Evolutionary conservation across 2,888 invertebrate genomes (phyloP).

Genomic region (Lasioglossum pauxillum): DNA sequence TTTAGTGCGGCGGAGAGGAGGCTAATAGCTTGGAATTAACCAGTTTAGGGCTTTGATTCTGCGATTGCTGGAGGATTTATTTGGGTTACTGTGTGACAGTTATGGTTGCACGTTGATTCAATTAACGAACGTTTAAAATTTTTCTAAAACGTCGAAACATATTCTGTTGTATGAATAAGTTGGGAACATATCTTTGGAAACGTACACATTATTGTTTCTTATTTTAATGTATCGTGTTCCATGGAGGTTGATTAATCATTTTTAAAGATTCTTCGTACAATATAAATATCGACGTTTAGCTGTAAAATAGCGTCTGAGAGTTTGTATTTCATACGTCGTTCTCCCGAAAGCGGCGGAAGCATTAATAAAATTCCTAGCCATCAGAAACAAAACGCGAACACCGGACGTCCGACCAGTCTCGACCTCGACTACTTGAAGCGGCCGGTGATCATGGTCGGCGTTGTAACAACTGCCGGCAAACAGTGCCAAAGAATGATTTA

Average conservation of each 20-base stretch:
- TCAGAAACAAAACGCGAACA: not conserved
- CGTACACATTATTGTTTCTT: not conserved
- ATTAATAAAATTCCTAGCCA: constrained; percentile 2
- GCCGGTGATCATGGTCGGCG: constrained; percentile 39
- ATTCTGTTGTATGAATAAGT: too few relatives aligned
- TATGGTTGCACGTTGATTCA: not conserved
- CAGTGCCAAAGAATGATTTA: constrained; percentile 55
- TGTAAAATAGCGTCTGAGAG: too few relatives aligned
- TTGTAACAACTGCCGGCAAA: constrained; percentile 38
- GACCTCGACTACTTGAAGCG: constrained; percentile 29
- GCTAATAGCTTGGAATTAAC: not conserved
- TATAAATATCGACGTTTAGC: not conserved
- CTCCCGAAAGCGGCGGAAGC: too few relatives aligned
- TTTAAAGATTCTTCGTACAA: not conserved
- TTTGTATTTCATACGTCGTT: too few relatives aligned
- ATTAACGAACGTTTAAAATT: too few relatives aligned
- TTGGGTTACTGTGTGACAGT: not conserved
- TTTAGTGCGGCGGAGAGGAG: not conserved
- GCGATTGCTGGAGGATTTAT: not conserved
- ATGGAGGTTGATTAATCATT: not conserved
- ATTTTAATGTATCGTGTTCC: not conserved
- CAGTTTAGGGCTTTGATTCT: not conserved
- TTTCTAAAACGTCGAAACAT: too few relatives aligned
- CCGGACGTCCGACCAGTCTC: constrained; percentile 21
- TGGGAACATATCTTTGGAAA: not conserved